Percentiles rank a stretch among this genome's conserved stretches.
Evolutionary conservation across 2,888 invertebrate species (phyloP).

Genomic region (Eupithecia tripunctaria): DNA sequence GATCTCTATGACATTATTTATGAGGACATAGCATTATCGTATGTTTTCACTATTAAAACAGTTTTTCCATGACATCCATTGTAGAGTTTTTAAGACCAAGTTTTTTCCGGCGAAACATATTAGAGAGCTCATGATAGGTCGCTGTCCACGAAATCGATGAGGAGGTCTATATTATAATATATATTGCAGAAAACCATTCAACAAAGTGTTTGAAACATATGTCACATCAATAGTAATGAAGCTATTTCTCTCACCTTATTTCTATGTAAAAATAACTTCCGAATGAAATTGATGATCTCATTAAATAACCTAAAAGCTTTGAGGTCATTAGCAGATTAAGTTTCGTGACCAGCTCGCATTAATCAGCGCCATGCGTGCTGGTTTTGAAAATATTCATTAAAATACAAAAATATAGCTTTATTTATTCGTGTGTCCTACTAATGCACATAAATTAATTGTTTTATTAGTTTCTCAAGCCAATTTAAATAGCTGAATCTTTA

Average conservation of each 20-base stretch:
- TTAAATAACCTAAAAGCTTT: constrained; percentile 61
- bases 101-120: too few relatives aligned
- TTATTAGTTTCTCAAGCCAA: constrained; percentile 35
- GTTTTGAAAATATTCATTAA: constrained; percentile 61
- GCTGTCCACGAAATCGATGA: too few relatives aligned
- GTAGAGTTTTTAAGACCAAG: too few relatives aligned
- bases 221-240: not conserved
- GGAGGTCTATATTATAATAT: too few relatives aligned
- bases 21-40: too few relatives aligned
- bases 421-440: constrained; percentile 50
- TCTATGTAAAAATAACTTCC: constrained; percentile 33
- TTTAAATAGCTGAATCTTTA: constrained; percentile 22
- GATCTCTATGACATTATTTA: too few relatives aligned
- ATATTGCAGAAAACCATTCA: not conserved
- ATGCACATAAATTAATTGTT: constrained; percentile 42
- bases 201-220: not conserved
- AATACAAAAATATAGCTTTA: constrained; percentile 58
- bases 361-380: constrained; percentile 62
- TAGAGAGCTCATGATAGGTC: too few relatives aligned
- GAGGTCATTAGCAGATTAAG: constrained; percentile 67
- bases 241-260: constrained; percentile 8
- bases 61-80: not conserved
- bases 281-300: constrained; percentile 48
- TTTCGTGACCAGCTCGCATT: constrained; percentile 61
- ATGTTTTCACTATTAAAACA: not conserved